Base-by-base conservation (phyloP, 2,113 vertebrate species). In the Cygnus buccinator region DNA sequence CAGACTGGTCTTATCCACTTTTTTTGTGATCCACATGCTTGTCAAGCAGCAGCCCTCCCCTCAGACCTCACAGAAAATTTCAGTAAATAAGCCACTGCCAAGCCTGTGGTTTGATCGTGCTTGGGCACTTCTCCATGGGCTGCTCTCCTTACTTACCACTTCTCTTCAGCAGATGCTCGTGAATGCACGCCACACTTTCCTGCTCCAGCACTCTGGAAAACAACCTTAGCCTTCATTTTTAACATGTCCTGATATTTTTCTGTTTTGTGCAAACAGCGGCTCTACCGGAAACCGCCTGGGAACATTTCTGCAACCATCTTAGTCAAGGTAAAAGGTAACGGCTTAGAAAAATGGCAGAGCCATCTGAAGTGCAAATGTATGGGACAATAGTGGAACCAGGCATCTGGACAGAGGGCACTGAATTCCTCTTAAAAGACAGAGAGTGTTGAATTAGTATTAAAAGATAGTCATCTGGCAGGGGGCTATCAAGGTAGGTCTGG, bases 61-160 rank as follows among this genome's bases (percentile, higher is more conserved):
- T 23, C 2, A 11, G 59, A 26, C 3, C 14, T 14, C 31, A n/a
- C 11, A 83, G 58, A 59, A 83, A 85, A 76, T 23, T 23, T 29
- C 17, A 48, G 5, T 68, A 65, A 84, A 67, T 35, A 72, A 50
- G 2, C 17, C 13, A 22, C 28, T 77, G 29, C 18, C 70, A 75
- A 25, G 11, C 7, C 26, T 50, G 20, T 33, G 39, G 13, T 23
- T 82, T 61, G 17, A 33, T 39, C 9, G 25, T 22, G 22, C 31
- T 50, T 68, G 83, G 76, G 73, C 2, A 7, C 31, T 80, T 72
- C 26, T 58, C 22, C 25, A 41, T 21, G 18, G 25, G 7, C 46
- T 3, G 0, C 0, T 0, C 3, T 79, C 22, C 33, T 52, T 41
- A n/a, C 16, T 65, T 63, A 66, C 18, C 7, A 14, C 41, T 73